These are phyloP conservation scores for Rhodophaea formosa DNA, from an alignment of 2,888 invertebrate genomes.

Conservation along the genomic window DNA sequence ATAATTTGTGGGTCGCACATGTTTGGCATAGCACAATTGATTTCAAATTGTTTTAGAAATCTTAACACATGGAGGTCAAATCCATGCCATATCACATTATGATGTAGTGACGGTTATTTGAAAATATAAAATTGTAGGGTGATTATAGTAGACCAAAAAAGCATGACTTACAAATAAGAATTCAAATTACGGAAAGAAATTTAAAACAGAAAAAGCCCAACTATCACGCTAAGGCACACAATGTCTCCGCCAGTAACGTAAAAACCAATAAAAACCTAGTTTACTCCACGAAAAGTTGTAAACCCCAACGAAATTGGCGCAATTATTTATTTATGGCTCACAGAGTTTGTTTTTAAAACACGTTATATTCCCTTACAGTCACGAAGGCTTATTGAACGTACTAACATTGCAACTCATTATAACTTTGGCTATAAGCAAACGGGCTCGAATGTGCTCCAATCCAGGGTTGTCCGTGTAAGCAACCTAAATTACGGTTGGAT, in stretches of 20 bases:
- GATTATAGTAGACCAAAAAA: no score
- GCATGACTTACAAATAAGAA: background rate
- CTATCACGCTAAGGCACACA: background rate
- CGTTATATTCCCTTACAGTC: constrained; percentile 37
- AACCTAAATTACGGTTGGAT: no score
- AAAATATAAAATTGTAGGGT: no score
- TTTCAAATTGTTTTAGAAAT: no score
- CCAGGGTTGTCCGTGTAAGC: background rate
- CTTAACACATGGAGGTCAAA: no score
- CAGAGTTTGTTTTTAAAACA: constrained; percentile 14
- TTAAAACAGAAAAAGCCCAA: background rate
- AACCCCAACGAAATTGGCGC: constrained; percentile 12
- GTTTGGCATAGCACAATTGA: no score
- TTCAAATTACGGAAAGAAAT: background rate
- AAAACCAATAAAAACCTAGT: constrained; percentile 11
- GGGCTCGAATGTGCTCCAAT: constrained; percentile 29
- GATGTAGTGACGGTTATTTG: no score
- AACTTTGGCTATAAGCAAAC: constrained; percentile 47
- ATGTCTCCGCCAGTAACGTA: background rate
- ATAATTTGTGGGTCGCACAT: no score
- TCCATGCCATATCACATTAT: no score
- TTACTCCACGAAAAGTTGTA: constrained; percentile 13
- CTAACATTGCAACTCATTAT: constrained; percentile 53
- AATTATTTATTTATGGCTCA: constrained; percentile 17
- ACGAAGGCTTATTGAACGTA: constrained; percentile 38